A percentile compares a stretch with the other conserved stretches of the same genome.
These are phyloP conservation scores for Yponomeuta malinellus DNA, from an alignment of 2,888 invertebrate species.

Conservation along the genomic window DNA sequence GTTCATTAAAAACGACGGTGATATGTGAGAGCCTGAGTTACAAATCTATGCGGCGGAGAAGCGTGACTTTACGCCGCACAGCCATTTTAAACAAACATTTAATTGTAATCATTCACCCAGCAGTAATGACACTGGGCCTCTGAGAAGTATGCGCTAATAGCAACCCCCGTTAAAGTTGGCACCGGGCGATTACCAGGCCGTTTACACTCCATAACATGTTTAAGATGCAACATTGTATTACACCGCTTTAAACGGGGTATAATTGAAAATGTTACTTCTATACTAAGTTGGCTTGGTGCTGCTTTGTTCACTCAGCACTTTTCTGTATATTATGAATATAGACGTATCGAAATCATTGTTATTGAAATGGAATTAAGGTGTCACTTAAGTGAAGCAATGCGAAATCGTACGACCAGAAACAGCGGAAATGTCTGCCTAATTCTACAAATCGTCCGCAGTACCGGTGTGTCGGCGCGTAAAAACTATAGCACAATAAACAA, in stretches of 20 bases:
- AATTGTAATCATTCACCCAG: slow-evolving; percentile 1
- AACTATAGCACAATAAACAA: not conserved
- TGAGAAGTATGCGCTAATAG: slow-evolving; percentile 9
- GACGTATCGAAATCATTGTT: no score
- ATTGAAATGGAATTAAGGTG: no score
- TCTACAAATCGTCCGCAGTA: not conserved
- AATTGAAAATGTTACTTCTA: not conserved
- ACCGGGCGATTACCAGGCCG: slow-evolving; percentile 2
- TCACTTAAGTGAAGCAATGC: no score
- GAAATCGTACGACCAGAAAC: no score
- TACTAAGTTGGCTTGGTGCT: not conserved
- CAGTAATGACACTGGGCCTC: not conserved
- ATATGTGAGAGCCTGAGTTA: no score
- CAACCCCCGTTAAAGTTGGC: slow-evolving; percentile 11
- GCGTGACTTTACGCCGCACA: not conserved
- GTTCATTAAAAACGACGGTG: no score
- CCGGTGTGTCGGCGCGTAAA: not conserved
- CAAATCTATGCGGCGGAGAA: not conserved
- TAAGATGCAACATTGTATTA: not conserved
- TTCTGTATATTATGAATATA: no score
- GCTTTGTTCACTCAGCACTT: no score
- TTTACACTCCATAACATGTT: not conserved
- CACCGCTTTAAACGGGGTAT: not conserved
- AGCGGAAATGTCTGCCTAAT: no score
- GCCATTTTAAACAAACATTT: slow-evolving; percentile 11